phyloP scores from a whole-genome alignment of 1,140 invertebrate genomes.

The Octopus bimaculoides region DNA sequence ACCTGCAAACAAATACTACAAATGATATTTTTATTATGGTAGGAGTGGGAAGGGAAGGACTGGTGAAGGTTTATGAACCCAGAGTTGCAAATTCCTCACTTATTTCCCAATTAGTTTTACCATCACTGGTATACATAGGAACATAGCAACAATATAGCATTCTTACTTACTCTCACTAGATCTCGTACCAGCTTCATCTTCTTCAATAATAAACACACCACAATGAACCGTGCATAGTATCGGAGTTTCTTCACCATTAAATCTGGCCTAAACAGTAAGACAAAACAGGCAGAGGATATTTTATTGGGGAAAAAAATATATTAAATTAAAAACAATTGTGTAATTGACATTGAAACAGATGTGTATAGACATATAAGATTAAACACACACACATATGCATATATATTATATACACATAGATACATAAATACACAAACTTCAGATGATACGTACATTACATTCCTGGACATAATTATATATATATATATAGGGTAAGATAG shows the following conservation, averaged over 20 bases:
- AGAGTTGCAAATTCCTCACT: no score
- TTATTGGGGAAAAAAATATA: no score
- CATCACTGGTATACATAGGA: no score
- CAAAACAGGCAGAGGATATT: no score
- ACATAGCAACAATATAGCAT: no score
- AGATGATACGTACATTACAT: not conserved
- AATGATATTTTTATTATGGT: no score
- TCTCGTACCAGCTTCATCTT: conserved; percentile 92
- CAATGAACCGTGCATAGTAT: conserved; percentile 95
- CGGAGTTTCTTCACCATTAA: conserved; percentile 96
- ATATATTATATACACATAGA: not conserved
- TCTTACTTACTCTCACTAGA: conserved; percentile 68
- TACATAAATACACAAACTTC: not conserved
- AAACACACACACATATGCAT: not conserved
- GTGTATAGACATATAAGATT: not conserved
- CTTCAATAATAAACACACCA: conserved; percentile 90
- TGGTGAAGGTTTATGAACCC: no score
- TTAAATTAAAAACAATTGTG: not conserved
- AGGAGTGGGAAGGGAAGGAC: no score
- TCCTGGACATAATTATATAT: not conserved
- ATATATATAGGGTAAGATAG: not conserved
- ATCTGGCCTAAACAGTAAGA: conserved; percentile 68
- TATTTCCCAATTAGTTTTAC: no score
- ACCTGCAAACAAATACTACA: no score
- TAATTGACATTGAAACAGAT: not conserved